A percentile compares a stretch with the other conserved stretches of the same genome.
phyloP scores from a whole-genome alignment of 2,888 invertebrate genomes.

The Zhengitettix transpicula region DNA sequence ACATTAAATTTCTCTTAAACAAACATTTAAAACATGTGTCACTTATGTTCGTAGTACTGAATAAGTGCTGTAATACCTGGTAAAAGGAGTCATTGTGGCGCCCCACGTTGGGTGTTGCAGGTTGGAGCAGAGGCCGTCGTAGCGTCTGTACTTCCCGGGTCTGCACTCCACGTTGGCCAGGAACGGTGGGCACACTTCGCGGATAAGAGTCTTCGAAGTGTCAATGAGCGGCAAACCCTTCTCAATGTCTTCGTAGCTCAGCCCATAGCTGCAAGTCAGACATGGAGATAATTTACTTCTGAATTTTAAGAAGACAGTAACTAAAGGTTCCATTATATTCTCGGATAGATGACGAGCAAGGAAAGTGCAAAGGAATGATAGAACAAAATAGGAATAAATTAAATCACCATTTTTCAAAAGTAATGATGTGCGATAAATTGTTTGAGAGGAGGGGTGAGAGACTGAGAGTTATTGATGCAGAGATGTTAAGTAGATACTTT shows the following conservation, averaged over 20 bases:
- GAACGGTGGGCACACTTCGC: constrained; percentile 75
- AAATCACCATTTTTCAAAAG: no score
- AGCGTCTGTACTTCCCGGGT: constrained; percentile 71
- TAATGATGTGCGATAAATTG: no score
- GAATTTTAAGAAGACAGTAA: no score
- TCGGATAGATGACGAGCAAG: no score
- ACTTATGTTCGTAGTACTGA: no score
- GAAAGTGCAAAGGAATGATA: no score
- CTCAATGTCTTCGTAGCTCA: constrained; percentile 73
- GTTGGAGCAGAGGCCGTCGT: constrained; percentile 81
- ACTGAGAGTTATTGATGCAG: no score
- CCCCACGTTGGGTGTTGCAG: constrained; percentile 82
- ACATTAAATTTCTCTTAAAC: neutral
- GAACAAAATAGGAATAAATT: no score
- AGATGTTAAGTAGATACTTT: no score
- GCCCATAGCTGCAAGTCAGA: constrained; percentile 47
- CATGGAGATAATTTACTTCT: neutral
- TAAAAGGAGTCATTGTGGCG: constrained; percentile 67
- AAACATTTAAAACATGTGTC: neutral
- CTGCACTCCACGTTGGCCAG: constrained; percentile 76
- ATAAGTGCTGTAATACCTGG: constrained; percentile 38
- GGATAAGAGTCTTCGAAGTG: constrained; percentile 70
- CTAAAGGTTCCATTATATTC: no score
- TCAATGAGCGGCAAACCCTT: constrained; percentile 75
- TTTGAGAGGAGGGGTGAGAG: no score